Conservation (phyloP, 2,113 vertebrate genomes). For the Rhagologus leucostigma region DNA sequence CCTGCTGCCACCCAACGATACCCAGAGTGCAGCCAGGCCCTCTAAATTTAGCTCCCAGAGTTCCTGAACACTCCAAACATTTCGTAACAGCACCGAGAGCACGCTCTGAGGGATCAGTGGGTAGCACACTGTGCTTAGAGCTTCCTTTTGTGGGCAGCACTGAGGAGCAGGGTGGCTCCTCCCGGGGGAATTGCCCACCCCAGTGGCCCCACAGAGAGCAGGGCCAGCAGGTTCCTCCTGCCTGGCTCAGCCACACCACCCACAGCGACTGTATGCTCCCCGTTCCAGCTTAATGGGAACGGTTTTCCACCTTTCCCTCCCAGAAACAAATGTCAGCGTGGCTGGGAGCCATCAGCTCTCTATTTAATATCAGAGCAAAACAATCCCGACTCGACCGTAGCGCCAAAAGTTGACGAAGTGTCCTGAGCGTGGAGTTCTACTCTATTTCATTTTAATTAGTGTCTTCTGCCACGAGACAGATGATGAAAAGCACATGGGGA, state of each 20-base stretch:
- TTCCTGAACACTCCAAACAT: neutral
- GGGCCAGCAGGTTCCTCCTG: conserved; percentile 37
- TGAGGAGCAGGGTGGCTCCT: conserved; percentile 47
- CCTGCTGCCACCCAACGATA: neutral
- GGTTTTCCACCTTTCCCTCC: conserved; percentile 64
- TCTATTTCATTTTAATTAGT: conserved; percentile 55
- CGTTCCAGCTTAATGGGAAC: conserved; percentile 43
- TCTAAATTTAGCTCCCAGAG: conserved; percentile 42
- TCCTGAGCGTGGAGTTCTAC: conserved; percentile 24
- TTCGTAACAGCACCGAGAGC: neutral
- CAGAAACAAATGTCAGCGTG: conserved; percentile 62
- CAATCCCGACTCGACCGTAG: neutral
- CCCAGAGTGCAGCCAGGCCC: neutral
- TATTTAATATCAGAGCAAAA: conserved; percentile 24
- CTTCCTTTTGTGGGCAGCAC: conserved; percentile 58
- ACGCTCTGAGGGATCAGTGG: conserved; percentile 5
- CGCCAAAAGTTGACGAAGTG: conserved; percentile 32
- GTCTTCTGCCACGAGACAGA: conserved; percentile 30
- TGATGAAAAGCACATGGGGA: conserved; percentile 46
- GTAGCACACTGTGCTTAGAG: neutral
- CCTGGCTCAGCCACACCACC: conserved; percentile 50
- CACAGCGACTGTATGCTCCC: conserved; percentile 56
- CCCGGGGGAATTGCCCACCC: conserved; percentile 48
- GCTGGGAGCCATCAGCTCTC: conserved; percentile 58
- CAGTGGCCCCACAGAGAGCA: neutral